These are phyloP conservation scores for Tachysurus fulvidraco DNA, from an alignment of 2,113 vertebrate genomes.

Conservation along the genomic window DNA sequence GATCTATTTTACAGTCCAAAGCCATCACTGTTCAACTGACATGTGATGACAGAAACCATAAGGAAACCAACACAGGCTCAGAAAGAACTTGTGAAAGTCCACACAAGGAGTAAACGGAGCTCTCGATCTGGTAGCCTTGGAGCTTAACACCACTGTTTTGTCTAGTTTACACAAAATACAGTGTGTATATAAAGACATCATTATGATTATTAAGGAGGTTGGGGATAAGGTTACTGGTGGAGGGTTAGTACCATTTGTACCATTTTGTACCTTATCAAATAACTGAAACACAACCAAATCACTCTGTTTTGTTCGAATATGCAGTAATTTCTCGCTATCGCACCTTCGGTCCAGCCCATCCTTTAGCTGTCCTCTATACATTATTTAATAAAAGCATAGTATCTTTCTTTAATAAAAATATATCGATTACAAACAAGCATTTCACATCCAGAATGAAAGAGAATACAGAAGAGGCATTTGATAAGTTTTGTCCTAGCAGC, in stretches of 20 bases:
- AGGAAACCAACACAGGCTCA: background rate
- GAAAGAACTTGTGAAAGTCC: background rate
- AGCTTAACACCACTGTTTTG: background rate
- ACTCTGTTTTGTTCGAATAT: background rate
- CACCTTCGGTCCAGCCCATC: background rate
- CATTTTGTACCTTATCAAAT: background rate
- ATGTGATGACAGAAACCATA: background rate
- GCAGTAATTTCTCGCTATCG: background rate
- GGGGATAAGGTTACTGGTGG: background rate
- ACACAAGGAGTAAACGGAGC: background rate
- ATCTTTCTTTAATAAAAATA: background rate
- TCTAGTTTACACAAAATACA: background rate
- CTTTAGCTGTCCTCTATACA: background rate
- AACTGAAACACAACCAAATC: background rate
- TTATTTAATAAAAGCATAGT: background rate
- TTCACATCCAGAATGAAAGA: conserved; percentile 7
- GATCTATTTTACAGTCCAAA: background rate
- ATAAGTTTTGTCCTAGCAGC: background rate
- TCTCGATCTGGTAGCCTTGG: background rate
- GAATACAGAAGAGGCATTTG: conserved; percentile 6
- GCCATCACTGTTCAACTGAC: background rate
- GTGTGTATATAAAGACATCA: background rate
- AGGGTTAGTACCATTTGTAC: background rate
- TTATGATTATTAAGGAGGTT: background rate
- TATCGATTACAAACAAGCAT: background rate